Conservation (phyloP, 64 coral and sea anemone genomes). For the Actinia equina region DNA sequence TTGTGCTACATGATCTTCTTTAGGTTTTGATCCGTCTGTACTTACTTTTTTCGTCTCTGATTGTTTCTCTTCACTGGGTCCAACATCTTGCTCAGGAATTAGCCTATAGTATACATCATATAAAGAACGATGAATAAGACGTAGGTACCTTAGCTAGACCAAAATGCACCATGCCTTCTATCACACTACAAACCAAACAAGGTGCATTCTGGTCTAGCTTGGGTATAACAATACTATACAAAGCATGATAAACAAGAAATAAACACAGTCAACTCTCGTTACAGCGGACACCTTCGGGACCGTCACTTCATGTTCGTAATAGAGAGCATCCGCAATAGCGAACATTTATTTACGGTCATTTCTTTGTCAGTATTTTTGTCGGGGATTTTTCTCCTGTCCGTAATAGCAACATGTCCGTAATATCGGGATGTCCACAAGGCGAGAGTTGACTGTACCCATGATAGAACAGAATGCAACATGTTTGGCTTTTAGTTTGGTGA, state of each 20-base stretch:
- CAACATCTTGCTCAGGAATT: constrained; percentile 4
- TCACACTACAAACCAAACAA: constrained; percentile 8
- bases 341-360: no score
- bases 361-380: no score
- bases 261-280: no score
- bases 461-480: not conserved
- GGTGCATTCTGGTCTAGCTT: no score
- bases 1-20: constrained; percentile 3
- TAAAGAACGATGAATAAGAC: not conserved
- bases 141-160: no score
- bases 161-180: not conserved
- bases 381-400: no score
- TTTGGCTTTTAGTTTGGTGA: not conserved
- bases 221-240: not conserved
- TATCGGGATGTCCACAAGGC: no score
- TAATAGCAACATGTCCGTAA: no score
- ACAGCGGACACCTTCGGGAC: no score
- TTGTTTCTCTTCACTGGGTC: not conserved
- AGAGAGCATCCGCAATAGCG: no score
- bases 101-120: not conserved
- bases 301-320: no score
- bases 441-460: no score
- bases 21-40: constrained; percentile 12
- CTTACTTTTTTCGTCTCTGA: not conserved
- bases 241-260: constrained; percentile 14